Evolutionary conservation across 2,113 vertebrate genomes (phyloP).

Genomic region (Etia nguti): DNA sequence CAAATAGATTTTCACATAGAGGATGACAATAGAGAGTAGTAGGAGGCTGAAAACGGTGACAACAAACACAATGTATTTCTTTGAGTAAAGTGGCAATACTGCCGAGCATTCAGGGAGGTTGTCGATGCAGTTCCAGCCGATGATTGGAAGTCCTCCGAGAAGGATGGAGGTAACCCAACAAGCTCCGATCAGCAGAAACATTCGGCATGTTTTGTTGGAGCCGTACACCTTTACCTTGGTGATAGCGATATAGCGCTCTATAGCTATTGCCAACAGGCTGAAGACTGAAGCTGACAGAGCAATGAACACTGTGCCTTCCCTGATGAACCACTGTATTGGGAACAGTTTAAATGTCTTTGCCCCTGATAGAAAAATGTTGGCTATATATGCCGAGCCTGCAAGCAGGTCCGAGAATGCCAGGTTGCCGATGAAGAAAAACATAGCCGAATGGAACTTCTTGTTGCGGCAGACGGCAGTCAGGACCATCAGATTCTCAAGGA

Average conservation of each 20-base stretch:
- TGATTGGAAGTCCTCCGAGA: conserved; percentile 85
- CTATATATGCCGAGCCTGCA: conserved; percentile 87
- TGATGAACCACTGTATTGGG: conserved; percentile 89
- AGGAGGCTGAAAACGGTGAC: conserved; percentile 88
- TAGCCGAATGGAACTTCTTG: conserved; percentile 92
- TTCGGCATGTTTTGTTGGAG: conserved; percentile 83
- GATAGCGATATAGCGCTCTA: conserved; percentile 91
- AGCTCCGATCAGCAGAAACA: conserved; percentile 90
- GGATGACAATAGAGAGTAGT: conserved; percentile 82
- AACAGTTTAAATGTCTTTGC: conserved; percentile 74
- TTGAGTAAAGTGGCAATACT: conserved; percentile 90
- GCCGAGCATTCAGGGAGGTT: conserved; percentile 80
- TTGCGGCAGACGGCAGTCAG: conserved; percentile 86
- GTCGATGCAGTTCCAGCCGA: conserved; percentile 95
- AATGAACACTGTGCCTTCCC: conserved; percentile 91
- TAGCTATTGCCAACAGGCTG: conserved; percentile 92
- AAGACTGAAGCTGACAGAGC: conserved; percentile 89
- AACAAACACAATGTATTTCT: conserved; percentile 86
- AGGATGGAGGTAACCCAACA: conserved; percentile 89
- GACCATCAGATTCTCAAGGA: conserved; percentile 90
- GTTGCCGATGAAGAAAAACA: conserved; percentile 97
- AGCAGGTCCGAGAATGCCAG: conserved; percentile 89
- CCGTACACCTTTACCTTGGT: conserved; percentile 88
- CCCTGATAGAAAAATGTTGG: conserved; percentile 86
- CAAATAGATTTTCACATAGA: conserved; percentile 90